phyloP scores from a whole-genome alignment of 2,113 vertebrate species.

The Mystacornis crossleyi region DNA sequence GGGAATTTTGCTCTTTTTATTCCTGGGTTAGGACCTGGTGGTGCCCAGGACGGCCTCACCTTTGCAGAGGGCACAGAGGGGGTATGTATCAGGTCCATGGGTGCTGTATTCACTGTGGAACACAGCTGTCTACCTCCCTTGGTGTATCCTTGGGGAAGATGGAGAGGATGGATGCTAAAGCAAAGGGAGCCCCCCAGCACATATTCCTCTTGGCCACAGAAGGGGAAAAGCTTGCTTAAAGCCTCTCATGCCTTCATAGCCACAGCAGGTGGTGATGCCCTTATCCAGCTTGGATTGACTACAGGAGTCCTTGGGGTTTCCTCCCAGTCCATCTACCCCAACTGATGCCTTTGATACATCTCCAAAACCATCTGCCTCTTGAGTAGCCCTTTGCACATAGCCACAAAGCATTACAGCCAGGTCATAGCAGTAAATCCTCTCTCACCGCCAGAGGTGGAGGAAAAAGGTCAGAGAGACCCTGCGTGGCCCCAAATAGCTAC shows the following conservation, averaged over 20 bases:
- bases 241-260: not conserved
- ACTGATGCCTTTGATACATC: not conserved
- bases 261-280: not conserved
- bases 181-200: not conserved
- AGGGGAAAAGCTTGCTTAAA: not conserved
- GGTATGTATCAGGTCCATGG: rapidly evolving
- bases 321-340: not conserved
- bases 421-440: not conserved
- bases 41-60: rapidly evolving
- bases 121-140: not conserved
- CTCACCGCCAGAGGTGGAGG: not conserved
- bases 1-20: not conserved
- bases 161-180: not conserved
- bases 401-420: not conserved
- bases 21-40: not conserved
- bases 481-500: rapidly evolving
- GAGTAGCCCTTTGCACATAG: not conserved
- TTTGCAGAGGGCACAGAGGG: not conserved
- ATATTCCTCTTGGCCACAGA: not conserved
- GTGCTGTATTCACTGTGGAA: not conserved
- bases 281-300: not conserved
- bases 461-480: not conserved
- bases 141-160: not conserved
- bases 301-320: not conserved
- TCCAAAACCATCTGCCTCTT: not conserved